These are phyloP conservation scores for Pangasianodon hypophthalmus DNA, from an alignment of 2,113 vertebrate species.

Conservation along the genomic window DNA sequence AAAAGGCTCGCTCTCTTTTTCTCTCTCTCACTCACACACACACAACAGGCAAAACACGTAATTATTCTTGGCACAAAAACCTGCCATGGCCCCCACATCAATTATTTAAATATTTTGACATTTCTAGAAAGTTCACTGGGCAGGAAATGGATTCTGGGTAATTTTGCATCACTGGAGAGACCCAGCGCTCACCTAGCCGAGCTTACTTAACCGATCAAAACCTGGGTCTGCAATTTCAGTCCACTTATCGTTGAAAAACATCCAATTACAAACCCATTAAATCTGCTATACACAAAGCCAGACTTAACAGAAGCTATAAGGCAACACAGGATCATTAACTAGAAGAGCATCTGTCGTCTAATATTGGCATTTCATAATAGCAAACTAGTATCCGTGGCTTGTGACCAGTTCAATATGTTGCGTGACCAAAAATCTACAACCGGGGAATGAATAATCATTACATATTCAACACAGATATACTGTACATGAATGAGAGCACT, in stretches of 20 bases:
- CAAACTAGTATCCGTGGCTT: not conserved
- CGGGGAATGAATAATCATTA: not conserved
- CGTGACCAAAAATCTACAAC: not conserved
- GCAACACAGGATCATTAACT: conserved; percentile 52
- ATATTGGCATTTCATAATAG: not conserved
- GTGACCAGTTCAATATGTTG: not conserved
- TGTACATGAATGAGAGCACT: not conserved
- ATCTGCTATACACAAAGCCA: conserved; percentile 57
- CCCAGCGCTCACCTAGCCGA: conserved; percentile 56
- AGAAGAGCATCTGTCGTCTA: conserved; percentile 39
- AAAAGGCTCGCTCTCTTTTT: not conserved
- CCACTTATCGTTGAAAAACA: conserved; percentile 62
- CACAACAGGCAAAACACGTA: not conserved
- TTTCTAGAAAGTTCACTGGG: conserved; percentile 29
- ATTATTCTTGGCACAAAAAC: conserved; percentile 34
- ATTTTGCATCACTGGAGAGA: conserved; percentile 29
- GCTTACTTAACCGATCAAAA: conserved; percentile 57
- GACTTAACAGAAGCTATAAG: conserved; percentile 53
- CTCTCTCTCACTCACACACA: not conserved
- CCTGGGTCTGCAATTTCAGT: conserved; percentile 63
- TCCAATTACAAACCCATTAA: conserved; percentile 67
- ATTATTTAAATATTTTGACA: conserved; percentile 47
- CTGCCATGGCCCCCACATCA: not conserved
- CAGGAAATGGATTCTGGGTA: conserved; percentile 38
- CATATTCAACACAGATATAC: not conserved